Conservation (phyloP, 2,888 invertebrate species). For the Phymatocera aterrima region DNA sequence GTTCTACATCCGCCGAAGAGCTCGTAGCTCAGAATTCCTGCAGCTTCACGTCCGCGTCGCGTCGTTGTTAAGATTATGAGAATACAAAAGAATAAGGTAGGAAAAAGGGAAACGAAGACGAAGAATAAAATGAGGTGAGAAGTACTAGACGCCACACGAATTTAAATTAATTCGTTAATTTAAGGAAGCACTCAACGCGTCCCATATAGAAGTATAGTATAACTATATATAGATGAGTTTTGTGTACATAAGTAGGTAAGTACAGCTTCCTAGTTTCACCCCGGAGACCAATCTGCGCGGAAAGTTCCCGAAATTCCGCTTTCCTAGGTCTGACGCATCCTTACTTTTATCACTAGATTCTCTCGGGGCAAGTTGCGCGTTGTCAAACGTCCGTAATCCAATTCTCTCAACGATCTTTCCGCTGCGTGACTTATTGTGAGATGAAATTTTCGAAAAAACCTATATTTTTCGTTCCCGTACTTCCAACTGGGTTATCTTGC, state of each 20-base stretch:
- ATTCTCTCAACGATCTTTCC: not conserved
- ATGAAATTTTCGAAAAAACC: not conserved
- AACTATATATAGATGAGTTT: not conserved
- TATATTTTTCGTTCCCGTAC: not conserved
- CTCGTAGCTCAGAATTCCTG: not conserved
- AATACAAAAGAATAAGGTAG: not conserved
- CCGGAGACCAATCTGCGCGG: conserved; percentile 19
- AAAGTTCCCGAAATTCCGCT: not conserved
- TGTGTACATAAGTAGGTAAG: not conserved
- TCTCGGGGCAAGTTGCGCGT: conserved; percentile 19
- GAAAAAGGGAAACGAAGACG: not conserved
- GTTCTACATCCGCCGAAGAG: not conserved
- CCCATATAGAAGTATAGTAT: not conserved
- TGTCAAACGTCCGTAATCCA: conserved; percentile 17
- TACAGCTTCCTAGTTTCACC: not conserved
- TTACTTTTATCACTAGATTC: conserved; percentile 30
- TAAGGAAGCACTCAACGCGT: conserved; percentile 16
- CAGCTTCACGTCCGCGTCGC: not conserved
- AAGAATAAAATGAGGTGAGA: conserved; percentile 28
- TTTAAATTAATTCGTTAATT: conserved; percentile 31
- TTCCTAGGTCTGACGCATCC: conserved; percentile 10
- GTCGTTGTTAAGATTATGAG: not conserved
- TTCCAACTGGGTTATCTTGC: too few species aligned
- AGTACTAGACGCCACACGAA: conserved; percentile 20
- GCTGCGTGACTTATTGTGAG: not conserved